These are phyloP conservation scores for Amazona guildingii DNA, from an alignment of 2,113 vertebrate genomes.

Conservation along the genomic window DNA sequence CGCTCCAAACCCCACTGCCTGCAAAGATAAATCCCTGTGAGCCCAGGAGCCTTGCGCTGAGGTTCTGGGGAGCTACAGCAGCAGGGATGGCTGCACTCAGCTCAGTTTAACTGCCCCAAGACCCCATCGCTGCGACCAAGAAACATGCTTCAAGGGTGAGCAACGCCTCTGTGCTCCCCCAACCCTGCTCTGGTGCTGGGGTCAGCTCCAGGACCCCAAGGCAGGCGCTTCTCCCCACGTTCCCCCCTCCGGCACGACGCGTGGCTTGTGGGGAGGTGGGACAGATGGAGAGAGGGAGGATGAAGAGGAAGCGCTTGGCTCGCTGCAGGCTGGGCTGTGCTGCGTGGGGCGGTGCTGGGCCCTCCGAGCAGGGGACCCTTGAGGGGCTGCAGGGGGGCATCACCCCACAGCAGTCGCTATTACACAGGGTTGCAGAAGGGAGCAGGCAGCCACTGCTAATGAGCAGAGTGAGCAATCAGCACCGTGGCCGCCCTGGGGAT, in stretches of 20 bases:
- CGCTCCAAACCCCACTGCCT: neutral
- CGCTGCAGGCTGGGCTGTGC: neutral
- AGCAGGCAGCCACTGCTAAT: accelerated
- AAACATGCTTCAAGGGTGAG: accelerated
- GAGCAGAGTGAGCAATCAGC: neutral
- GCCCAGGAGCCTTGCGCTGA: neutral
- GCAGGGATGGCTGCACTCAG: neutral
- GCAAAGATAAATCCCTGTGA: neutral
- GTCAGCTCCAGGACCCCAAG: neutral
- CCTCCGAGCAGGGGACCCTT: neutral
- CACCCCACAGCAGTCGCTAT: neutral
- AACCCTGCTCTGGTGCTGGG: accelerated
- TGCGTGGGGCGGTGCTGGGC: neutral
- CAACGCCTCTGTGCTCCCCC: accelerated
- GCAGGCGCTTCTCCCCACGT: neutral
- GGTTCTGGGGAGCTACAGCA: neutral
- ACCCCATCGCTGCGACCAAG: neutral
- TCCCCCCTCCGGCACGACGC: neutral
- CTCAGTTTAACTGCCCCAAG: neutral
- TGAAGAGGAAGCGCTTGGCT: conserved; percentile 57
- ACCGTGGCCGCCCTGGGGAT: accelerated
- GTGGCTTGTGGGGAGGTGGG: neutral
- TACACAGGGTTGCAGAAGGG: neutral
- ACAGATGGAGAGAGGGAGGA: conserved; percentile 77
- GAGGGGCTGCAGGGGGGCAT: neutral